Base-by-base conservation (phyloP, 37 sponge, comb jelly and placozoan species). In the Cliona cf. orientalis region DNA sequence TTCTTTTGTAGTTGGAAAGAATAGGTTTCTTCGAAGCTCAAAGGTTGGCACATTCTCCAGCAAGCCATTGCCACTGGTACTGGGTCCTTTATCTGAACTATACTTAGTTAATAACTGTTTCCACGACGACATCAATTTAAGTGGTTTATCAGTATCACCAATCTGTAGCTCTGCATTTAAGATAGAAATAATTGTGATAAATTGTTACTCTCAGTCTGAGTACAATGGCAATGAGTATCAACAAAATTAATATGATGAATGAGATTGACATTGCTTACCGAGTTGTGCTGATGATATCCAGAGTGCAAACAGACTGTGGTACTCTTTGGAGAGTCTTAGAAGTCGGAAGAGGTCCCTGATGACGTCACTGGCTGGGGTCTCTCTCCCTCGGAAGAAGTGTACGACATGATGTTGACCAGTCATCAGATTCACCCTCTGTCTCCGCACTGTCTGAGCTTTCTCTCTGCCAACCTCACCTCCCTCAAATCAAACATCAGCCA, bases 71-170 rank as follows among this genome's bases (percentile, higher is more conserved):
- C 42, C 42, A 19, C 44, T 42, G 5, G 42, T 28, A 9, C 37
- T 56, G 36, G 61, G 22, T 5, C 44, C 23, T 21, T 46, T 22
- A 21, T 36, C 5, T 9, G 62, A 33, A 11, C 37, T 53, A 57
- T 74, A 82, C 14, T 68, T 43, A 2, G 49, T 59, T 26, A 91
- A 46, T 21, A 91, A 67, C 17, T n/a, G 40, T 19, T 41, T 28
- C 91, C 91, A 91, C 23, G 72, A 26, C 3, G 61, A 64, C 45
- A 86, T 73, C 33, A 91, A 42, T 42, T 86, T 76, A 61, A 86
- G 62, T 0, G 91, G 87, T 56, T 86, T 86, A 72, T 91, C 91
- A 5, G 58, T 81, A 65, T 91, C 87, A 14, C 91, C 91, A 1
- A 91, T 67, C 46, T 86, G 91, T 2, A 91, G 26, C 70, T 86